Evolutionary conservation across 2,888 invertebrate genomes (phyloP).

Genomic region (Heliconius charithonia): DNA sequence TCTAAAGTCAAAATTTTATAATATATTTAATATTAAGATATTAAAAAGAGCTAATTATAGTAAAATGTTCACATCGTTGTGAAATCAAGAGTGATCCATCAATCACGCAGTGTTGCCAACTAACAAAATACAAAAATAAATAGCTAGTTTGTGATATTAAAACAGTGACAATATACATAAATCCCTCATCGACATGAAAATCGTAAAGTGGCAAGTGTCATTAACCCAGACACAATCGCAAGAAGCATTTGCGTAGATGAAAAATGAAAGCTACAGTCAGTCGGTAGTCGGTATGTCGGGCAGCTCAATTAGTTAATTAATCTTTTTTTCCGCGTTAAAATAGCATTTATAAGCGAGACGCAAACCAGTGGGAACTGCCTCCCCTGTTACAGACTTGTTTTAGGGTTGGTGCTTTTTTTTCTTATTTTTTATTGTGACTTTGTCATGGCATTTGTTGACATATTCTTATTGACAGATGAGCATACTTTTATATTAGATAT

Average conservation of each 20-base stretch:
- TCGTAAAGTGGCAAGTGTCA: constrained; percentile 43
- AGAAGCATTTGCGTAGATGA: constrained; percentile 46
- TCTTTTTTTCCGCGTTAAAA: constrained; percentile 83
- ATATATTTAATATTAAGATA: neutral
- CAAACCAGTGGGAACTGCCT: constrained; percentile 76
- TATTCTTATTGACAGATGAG: neutral
- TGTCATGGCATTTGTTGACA: neutral
- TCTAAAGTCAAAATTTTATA: neutral
- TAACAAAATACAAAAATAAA: constrained; percentile 3
- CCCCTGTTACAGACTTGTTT: constrained; percentile 56
- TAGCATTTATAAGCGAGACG: constrained; percentile 81
- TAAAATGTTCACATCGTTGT: neutral
- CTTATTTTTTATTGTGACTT: neutral
- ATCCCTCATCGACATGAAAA: constrained; percentile 34
- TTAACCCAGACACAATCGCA: constrained; percentile 46
- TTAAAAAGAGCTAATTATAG: constrained; percentile 6
- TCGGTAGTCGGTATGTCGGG: constrained; percentile 55
- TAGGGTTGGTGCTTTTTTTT: constrained; percentile 63
- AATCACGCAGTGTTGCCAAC: constrained; percentile 11
- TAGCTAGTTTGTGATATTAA: constrained; percentile 18
- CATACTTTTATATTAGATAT: neutral
- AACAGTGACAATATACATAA: constrained; percentile 10
- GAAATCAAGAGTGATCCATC: neutral
- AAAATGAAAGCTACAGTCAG: constrained; percentile 43
- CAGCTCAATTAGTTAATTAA: constrained; percentile 83